Conservation (phyloP, 1,140 invertebrate genomes). For the Heliothis virescens region DNA sequence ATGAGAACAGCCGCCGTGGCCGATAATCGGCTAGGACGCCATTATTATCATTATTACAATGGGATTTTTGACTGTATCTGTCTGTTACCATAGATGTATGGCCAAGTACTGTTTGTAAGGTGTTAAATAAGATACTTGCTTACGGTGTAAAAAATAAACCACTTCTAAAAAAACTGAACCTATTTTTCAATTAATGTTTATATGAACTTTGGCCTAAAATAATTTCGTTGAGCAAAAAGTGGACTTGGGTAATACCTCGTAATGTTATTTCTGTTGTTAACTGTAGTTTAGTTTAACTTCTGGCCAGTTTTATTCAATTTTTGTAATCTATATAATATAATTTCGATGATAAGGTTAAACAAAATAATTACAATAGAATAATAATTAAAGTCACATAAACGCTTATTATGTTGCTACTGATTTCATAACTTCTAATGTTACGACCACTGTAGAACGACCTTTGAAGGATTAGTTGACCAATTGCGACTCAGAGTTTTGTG, state of each 20-base stretch:
- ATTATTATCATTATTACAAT: no score
- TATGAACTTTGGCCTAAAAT: conserved; percentile 67
- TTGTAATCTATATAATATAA: conserved; percentile 66
- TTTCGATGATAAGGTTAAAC: conserved; percentile 73
- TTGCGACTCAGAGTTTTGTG: not conserved
- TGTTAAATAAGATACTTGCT: conserved; percentile 71
- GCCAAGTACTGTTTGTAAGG: conserved; percentile 81
- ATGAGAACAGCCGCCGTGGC: no score
- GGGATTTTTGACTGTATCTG: conserved; percentile 68
- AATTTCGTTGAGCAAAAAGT: conserved; percentile 59
- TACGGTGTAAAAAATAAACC: conserved; percentile 73
- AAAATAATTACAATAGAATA: conserved; percentile 72
- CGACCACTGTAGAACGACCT: conserved; percentile 31
- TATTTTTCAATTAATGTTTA: conserved; percentile 57
- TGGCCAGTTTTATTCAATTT: conserved; percentile 77
- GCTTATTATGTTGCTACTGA: conserved; percentile 79
- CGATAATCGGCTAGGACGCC: no score
- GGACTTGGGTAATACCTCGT: conserved; percentile 61
- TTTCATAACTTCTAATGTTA: conserved; percentile 56
- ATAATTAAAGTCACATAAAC: conserved; percentile 76
- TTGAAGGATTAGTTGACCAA: not conserved
- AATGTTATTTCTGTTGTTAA: conserved; percentile 59
- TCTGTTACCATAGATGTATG: conserved; percentile 84
- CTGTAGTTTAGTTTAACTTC: conserved; percentile 59
- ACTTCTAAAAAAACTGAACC: conserved; percentile 53